A percentile compares a stretch with the other conserved stretches of the same genome.
These are phyloP conservation scores for Acronicta leporina DNA, from an alignment of 2,888 invertebrate species.

Conservation along the genomic window DNA sequence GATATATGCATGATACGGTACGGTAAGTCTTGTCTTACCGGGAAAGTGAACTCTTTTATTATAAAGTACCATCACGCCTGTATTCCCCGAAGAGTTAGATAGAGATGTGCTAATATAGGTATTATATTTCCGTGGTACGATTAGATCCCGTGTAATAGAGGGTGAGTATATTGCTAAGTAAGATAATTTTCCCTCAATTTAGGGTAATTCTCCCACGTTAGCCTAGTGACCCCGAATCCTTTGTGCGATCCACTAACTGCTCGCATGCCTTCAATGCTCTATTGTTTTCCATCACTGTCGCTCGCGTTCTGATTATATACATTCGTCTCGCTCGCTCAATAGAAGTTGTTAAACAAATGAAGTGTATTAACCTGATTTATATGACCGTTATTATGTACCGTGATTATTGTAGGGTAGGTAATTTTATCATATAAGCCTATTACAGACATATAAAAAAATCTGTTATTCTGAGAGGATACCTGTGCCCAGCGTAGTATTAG, in stretches of 20 bases:
- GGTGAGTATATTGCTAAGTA: too few species aligned
- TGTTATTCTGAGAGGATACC: too few species aligned
- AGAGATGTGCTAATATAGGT: too few species aligned
- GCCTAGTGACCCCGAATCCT: slow-evolving; percentile 74
- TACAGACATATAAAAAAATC: too few species aligned
- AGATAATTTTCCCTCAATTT: slow-evolving; percentile 54
- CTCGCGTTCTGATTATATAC: slow-evolving; percentile 44
- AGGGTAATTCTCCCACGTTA: slow-evolving; percentile 62
- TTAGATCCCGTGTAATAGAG: too few species aligned
- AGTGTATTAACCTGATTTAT: slow-evolving; percentile 43
- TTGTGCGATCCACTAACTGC: slow-evolving; percentile 78
- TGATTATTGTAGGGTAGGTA: slow-evolving; percentile 18
- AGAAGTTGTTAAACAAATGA: slow-evolving; percentile 67
- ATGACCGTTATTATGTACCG: slow-evolving; percentile 10
- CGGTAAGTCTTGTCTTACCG: too few species aligned
- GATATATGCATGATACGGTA: too few species aligned
- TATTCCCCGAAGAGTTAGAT: too few species aligned
- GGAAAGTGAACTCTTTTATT: too few species aligned
- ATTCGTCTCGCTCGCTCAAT: slow-evolving; percentile 54
- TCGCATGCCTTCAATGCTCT: slow-evolving; percentile 73
- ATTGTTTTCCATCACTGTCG: slow-evolving; percentile 67
- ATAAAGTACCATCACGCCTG: too few species aligned
- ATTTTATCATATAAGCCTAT: slow-evolving; percentile 7
- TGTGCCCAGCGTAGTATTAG: too few species aligned
- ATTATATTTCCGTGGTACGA: too few species aligned